Base-by-base conservation (phyloP, 2,888 invertebrate species). In the Drosophila infuscata region DNA sequence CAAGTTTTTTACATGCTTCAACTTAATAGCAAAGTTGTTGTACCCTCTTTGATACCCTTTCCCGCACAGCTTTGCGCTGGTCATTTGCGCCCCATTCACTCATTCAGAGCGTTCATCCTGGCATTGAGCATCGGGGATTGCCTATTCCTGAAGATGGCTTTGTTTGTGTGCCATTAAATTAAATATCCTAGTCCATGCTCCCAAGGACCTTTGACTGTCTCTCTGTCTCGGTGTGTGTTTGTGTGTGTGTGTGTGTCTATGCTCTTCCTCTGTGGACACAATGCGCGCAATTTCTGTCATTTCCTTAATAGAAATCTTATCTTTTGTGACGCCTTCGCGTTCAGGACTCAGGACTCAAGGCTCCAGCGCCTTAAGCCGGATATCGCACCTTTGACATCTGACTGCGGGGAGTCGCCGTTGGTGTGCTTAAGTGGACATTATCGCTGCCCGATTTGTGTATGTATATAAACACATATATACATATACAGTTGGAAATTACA, bases 271-370 rank as follows among this genome's bases (percentile, higher is more conserved):
- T 66, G 11, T 61, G 72, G 70, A 85, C 83, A 88, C 89, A 92
- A 92, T 88, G 82, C 82, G 73, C 81, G 91, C 88, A 91, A 92
- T 92, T 92, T 91, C 91, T 86, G 91, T 92, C 92, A 92, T 92
- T 92, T 92, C 90, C 92, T 92, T 92, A 92, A 92, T 92, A 92
- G 93, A 92, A 92, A 91, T 92, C 89, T 92, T 92, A 92, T 92
- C 92, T 91, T 81, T 88, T 90, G 82, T 84, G 81, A 71, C 73
- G 79, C 87, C 69, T 74, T 73, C 63, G 62, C 56, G 60, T 54
- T 48, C 43, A 43, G 41, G 15, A 30, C 15, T 56, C 32, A 11
- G n/a, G 33, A 49, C 43, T 17, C 17, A 33, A 54, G 72, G 41
- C 58, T 43, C 63, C 29, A 59, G 62, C 71, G 73, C 65, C 30